These are phyloP conservation scores for Pararge aegeria DNA, from an alignment of 1,140 invertebrate species.

Conservation along the genomic window DNA sequence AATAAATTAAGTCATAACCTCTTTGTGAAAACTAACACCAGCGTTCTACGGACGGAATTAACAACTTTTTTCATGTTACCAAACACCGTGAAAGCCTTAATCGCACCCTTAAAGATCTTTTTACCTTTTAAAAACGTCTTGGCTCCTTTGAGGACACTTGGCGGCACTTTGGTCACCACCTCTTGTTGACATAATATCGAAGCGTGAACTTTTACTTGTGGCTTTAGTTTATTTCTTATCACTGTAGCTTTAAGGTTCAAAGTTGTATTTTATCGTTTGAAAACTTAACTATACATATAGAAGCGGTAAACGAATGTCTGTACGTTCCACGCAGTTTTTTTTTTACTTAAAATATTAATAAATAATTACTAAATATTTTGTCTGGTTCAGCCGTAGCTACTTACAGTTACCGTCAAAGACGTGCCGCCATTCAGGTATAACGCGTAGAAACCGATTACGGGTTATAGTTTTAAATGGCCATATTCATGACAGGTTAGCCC, in stretches of 20 bases:
- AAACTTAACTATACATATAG: background rate
- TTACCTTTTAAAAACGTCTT: slow-evolving; percentile 20
- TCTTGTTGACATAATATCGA: slow-evolving; percentile 42
- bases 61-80: slow-evolving; percentile 39
- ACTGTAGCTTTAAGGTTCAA: background rate
- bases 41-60: slow-evolving; percentile 31
- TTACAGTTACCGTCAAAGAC: too few species aligned
- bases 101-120: slow-evolving; percentile 39
- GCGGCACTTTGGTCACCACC: slow-evolving; percentile 35
- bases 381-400: too few species aligned
- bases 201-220: slow-evolving; percentile 37
- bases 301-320: too few species aligned
- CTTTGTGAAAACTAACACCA: slow-evolving; percentile 40
- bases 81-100: slow-evolving; percentile 43
- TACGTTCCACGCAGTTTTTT: too few species aligned
- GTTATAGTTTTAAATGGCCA: too few species aligned
- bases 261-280: background rate
- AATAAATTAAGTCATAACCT: slow-evolving; percentile 5
- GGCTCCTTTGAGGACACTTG: slow-evolving; percentile 41
- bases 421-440: too few species aligned
- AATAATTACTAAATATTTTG: too few species aligned
- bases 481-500: too few species aligned
- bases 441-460: too few species aligned
- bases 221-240: slow-evolving; percentile 1
- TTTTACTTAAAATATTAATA: too few species aligned